Evolutionary conservation across 2,113 vertebrate species (phyloP).

Genomic region (Corythornis vintsioides): DNA sequence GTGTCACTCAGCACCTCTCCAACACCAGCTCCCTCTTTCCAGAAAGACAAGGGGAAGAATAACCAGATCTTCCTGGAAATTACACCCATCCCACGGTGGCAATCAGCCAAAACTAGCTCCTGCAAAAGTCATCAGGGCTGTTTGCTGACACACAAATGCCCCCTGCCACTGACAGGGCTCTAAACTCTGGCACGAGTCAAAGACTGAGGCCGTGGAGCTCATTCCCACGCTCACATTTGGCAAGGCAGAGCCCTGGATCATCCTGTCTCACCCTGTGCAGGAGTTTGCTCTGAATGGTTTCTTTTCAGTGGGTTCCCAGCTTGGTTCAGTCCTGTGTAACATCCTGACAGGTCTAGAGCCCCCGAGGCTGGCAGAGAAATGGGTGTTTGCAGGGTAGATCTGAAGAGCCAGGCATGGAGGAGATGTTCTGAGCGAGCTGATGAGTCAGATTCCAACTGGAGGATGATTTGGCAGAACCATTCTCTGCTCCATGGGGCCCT

Average conservation of each 20-base stretch:
- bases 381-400: neutral
- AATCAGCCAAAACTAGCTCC: neutral
- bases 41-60: conserved; percentile 31
- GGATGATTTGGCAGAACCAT: neutral
- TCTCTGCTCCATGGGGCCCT: neutral
- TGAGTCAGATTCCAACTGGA: neutral
- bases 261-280: neutral
- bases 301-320: neutral
- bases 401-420: neutral
- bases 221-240: neutral
- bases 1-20: neutral
- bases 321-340: neutral
- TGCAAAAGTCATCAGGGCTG: conserved; percentile 15
- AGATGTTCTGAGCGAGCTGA: neutral
- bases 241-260: neutral
- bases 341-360: neutral
- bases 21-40: neutral
- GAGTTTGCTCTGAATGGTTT: neutral
- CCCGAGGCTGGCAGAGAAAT: neutral
- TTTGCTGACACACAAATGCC: neutral
- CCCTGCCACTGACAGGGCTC: neutral
- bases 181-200: neutral
- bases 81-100: neutral
- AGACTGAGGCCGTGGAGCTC: neutral
- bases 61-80: conserved; percentile 51